Conservation (phyloP, 2,797 vertebrate species). For the Channallabes apus region DNA sequence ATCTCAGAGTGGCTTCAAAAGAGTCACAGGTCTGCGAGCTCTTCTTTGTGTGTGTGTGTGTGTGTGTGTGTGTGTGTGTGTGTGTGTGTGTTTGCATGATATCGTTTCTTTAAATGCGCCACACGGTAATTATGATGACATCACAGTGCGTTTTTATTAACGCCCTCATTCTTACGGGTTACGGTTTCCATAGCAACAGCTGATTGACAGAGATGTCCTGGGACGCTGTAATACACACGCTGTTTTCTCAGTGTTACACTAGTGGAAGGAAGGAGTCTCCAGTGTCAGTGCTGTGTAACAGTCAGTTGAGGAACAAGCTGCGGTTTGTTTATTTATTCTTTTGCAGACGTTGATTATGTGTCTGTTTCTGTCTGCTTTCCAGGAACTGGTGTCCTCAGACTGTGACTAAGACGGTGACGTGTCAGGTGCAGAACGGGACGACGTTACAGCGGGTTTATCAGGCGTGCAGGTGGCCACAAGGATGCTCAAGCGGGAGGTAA, state of each 20-base stretch:
- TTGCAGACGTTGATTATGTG: constrained; percentile 12
- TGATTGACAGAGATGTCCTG: not conserved
- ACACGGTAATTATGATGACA: not conserved
- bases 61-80: constrained; percentile 25
- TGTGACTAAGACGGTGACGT: constrained; percentile 84
- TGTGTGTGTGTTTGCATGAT: not conserved
- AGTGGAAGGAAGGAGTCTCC: not conserved
- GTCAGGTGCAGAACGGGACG: constrained; percentile 93
- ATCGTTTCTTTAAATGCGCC: not conserved
- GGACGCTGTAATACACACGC: not conserved
- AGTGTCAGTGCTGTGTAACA: not conserved
- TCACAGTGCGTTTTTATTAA: not conserved
- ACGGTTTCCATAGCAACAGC: not conserved
- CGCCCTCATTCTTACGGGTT: not conserved
- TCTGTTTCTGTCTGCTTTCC: constrained; percentile 48
- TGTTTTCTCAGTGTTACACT: too few species aligned
- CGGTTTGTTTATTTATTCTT: not conserved
- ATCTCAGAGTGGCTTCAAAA: constrained; percentile 58
- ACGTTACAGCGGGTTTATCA: constrained; percentile 90
- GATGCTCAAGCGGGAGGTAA: constrained; percentile 87
- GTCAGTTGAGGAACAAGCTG: not conserved
- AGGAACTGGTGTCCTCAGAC: constrained; percentile 96
- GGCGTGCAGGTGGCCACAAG: constrained; percentile 90
- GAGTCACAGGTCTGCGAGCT: not conserved
- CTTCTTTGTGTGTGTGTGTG: constrained; percentile 25